Evolutionary conservation across 1,140 invertebrate species (phyloP), one percentile per base, ranked within the genome.

Genomic region (Chymomyza costata): DNA sequence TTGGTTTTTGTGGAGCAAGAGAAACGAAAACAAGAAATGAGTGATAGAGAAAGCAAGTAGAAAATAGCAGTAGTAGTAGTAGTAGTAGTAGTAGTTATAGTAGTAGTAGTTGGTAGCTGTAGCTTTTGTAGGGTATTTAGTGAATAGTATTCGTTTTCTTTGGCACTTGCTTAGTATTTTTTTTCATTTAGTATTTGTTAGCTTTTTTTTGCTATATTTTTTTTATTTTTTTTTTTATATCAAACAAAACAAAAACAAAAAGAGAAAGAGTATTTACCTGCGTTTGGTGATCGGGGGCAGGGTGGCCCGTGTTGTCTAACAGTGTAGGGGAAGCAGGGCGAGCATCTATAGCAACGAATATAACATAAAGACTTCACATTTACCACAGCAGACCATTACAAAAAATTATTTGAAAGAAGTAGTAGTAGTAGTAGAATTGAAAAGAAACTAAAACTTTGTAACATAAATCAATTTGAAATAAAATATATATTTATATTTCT

Each of bases 291-390:
- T 85, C 84, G 82, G 82, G 84, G 84, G 84, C 84, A 85, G 84
- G 84, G 73, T 83, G 84, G 84, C 84, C 84, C 84, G 84, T 86
- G 84, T 86, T 86, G 84, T 86, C 84, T 86, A 86, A 86, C 84
- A 86, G 84, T 85, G 84, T 85, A 86, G 84, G 84, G 84, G 84
- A 85, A 86, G 84, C 82, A 85, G 84, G 84, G 84, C 84, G 84
- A 86, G 84, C 84, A 86, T 86, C 84, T 86, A 84, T 84, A 88
- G 88, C 88, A 88, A 88, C 88, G 88, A 87, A 88, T 87, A 88
- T 87, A 88, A 88, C 87, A 88, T 87, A 87, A 86, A 88, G 87
- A 86, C 84, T 85, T 83, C 84, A 85, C 84, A 85, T 85, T 85
- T 85, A 85, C 83, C 84, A 86, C 84, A 86, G 84, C 84, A 86